These are phyloP conservation scores for Camponotus fellah DNA, from an alignment of 2,888 invertebrate genomes.

Conservation along the genomic window DNA sequence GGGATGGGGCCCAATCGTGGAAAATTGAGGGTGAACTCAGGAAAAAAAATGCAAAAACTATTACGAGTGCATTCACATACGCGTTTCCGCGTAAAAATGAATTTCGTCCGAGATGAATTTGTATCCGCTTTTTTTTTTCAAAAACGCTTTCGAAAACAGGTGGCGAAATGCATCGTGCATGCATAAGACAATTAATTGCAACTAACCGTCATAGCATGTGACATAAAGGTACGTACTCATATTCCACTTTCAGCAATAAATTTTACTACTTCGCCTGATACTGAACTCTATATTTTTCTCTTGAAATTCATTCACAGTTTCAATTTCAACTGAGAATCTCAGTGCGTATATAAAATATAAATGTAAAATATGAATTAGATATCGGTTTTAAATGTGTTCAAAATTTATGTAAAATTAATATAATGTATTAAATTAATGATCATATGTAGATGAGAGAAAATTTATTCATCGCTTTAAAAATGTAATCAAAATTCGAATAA, in stretches of 20 bases:
- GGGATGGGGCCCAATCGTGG: neutral
- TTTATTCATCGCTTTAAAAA: neutral
- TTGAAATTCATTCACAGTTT: neutral
- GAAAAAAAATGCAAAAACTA: slow-evolving; percentile 28
- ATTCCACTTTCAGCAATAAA: slow-evolving; percentile 5
- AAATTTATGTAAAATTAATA: neutral
- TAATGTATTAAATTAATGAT: neutral
- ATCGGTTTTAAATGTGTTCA: neutral
- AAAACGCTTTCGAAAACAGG: slow-evolving; percentile 43
- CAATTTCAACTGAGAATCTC: slow-evolving; percentile 1
- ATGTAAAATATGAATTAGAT: neutral
- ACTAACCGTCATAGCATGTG: slow-evolving; percentile 12
- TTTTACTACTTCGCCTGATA: neutral
- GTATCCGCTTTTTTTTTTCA: slow-evolving; percentile 21
- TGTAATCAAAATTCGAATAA: neutral
- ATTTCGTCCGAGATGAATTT: slow-evolving; percentile 35
- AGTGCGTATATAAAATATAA: neutral
- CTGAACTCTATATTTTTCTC: slow-evolving; percentile 15
- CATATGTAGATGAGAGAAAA: neutral
- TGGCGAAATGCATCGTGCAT: slow-evolving; percentile 3
- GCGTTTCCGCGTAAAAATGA: slow-evolving; percentile 36
- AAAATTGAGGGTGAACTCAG: slow-evolving; percentile 16
- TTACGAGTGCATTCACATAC: slow-evolving; percentile 46
- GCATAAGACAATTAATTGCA: slow-evolving; percentile 48
- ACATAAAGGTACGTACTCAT: neutral